Evolutionary conservation across 2,888 invertebrate species (phyloP).

Genomic region (Neria commutata): DNA sequence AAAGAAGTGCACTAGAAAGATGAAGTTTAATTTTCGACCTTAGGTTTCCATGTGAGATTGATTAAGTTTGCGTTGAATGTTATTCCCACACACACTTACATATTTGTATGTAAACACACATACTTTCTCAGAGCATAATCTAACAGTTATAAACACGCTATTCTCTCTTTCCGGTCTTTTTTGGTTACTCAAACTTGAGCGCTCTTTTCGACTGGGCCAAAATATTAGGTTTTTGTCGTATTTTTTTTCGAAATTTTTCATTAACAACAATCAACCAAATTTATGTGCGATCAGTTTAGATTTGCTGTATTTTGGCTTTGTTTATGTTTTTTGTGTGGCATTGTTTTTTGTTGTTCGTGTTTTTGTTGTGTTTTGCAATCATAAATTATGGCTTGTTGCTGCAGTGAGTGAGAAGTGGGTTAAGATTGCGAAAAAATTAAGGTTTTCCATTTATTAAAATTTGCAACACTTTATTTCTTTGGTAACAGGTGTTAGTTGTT

Average conservation of each 20-base stretch:
- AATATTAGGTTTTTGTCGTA: slow-evolving; percentile 14
- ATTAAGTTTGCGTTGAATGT: too few species aligned
- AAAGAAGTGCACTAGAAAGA: too few species aligned
- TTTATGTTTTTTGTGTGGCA: slow-evolving; percentile 31
- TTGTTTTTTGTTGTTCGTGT: slow-evolving; percentile 6
- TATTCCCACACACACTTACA: too few species aligned
- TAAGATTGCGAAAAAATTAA: slow-evolving; percentile 38
- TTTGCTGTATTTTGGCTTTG: slow-evolving; percentile 31
- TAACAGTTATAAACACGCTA: too few species aligned
- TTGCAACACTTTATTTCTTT: slow-evolving; percentile 40
- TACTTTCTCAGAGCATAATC: too few species aligned
- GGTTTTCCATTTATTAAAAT: slow-evolving; percentile 35
- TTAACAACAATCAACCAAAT: slow-evolving; percentile 45
- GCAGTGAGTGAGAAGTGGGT: slow-evolving; percentile 44
- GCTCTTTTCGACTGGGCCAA: too few species aligned
- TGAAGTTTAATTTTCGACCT: too few species aligned
- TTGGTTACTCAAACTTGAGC: too few species aligned
- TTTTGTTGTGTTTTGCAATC: slow-evolving; percentile 14
- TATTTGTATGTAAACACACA: too few species aligned
- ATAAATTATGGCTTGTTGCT: slow-evolving; percentile 16
- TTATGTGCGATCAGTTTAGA: slow-evolving; percentile 38
- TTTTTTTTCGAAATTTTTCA: slow-evolving; percentile 32
- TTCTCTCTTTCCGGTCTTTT: too few species aligned
- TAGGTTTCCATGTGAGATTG: too few species aligned
- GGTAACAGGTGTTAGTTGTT: slow-evolving; percentile 34